Percentiles rank a stretch among this genome's conserved stretches.
Conservation (phyloP, 2,888 invertebrate species). For the Autographa pulchrina region DNA sequence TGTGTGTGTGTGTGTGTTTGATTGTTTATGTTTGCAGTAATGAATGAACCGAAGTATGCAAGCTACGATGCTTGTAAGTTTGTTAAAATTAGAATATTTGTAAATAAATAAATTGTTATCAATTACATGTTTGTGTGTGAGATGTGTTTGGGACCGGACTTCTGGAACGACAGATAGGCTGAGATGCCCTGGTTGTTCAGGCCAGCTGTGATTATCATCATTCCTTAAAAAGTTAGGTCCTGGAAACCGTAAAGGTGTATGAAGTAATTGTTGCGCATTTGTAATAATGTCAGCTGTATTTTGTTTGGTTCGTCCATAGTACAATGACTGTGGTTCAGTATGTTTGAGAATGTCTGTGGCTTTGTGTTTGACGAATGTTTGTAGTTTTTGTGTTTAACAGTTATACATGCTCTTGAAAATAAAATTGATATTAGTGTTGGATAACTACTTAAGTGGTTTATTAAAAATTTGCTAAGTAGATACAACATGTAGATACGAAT, state of each 20-base stretch:
- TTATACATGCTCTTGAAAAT: too few species aligned
- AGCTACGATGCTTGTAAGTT: slow-evolving; percentile 21
- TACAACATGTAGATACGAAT: too few species aligned
- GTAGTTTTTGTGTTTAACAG: slow-evolving; percentile 3
- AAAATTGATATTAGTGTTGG: too few species aligned
- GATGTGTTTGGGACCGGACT: slow-evolving; percentile 1
- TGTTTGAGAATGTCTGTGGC: slow-evolving; percentile 13
- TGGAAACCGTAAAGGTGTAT: slow-evolving; percentile 8
- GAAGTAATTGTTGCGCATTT: slow-evolving; percentile 10
- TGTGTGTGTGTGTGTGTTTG: too few species aligned
- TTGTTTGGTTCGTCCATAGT: slow-evolving; percentile 13
- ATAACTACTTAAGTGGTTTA: too few species aligned
- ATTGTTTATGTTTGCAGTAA: not conserved
- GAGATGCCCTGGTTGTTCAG: slow-evolving; percentile 18
- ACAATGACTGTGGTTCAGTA: slow-evolving; percentile 8
- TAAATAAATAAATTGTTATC: slow-evolving; percentile 11
- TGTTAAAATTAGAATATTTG: slow-evolving; percentile 16
- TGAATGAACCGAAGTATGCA: slow-evolving; percentile 16
- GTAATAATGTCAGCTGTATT: slow-evolving; percentile 16
- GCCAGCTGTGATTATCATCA: slow-evolving; percentile 14
- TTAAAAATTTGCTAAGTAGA: too few species aligned
- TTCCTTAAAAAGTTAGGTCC: slow-evolving; percentile 15
- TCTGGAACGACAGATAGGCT: slow-evolving; percentile 19
- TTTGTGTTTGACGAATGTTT: slow-evolving; percentile 12
- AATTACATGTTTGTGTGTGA: not conserved